Base-by-base conservation (phyloP, 2,888 invertebrate species). In the Drosophila fulvimacula region DNA sequence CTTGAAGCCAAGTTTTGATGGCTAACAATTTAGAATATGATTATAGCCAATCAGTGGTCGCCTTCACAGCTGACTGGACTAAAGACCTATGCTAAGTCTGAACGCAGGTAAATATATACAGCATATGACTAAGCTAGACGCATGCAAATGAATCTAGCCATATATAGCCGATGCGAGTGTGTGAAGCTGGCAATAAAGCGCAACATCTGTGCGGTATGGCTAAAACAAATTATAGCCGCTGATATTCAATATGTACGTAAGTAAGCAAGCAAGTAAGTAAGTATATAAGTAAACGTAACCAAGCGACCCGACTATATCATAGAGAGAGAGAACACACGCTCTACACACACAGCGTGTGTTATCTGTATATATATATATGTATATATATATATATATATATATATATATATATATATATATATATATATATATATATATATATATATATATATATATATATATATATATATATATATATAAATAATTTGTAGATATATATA, bases 141-240 rank as follows among this genome's bases (percentile, higher is more conserved):
- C 67, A 81, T 83, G 75, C 81, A 81, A 83, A 78, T 81, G 59
- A 71, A 74, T 78, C 66, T 67, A 7, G 70, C 83, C 81, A 73
- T 78, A 81, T 83, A 73, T 71, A 30, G 66, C 69, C 57, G 66
- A 59, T 63, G 60, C 65, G 64, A 65, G 49, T 52, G 24, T 38
- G 38, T 19, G 19, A 57, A 36, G 32, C 63, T 51, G 51, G 58
- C 56, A 70, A 79, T 71, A 55, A 62, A 53, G 52, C 30, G 62
- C 80, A 76, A 76, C 79, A 80, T 76, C 82, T 80, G 79, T 82
- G 76, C 61, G 42, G 49, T 70, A 38, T 73, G 81, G 68, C 68
- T 66, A 55, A 64, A 72, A 67, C 67, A 60, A 75, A 75, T 75
- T 76, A 74, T 55, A 74, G 58, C 36, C 53, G 59, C 56, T 49